Conservation (phyloP, 2,797 vertebrate species). For the Neostethus bicornis region DNA sequence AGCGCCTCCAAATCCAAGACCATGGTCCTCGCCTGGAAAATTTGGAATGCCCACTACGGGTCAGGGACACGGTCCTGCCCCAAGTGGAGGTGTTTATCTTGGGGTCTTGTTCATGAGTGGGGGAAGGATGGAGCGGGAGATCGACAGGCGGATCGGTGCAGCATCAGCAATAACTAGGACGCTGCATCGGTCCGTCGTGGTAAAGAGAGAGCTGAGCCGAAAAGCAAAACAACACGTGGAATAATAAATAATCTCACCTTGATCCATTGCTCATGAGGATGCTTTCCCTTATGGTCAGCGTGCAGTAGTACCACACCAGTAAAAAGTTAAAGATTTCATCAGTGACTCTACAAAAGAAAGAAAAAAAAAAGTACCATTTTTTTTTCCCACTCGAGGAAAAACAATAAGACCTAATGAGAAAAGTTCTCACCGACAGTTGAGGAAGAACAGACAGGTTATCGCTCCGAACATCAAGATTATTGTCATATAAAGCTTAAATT, state of each 20-base stretch:
- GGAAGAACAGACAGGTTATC: slow-evolving; percentile 90
- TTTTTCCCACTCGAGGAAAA: neutral
- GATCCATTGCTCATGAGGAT: slow-evolving; percentile 97
- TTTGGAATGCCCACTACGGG: too few relatives aligned
- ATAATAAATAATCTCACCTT: slow-evolving; percentile 78
- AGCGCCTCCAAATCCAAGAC: too few relatives aligned
- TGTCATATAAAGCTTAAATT: slow-evolving; percentile 98
- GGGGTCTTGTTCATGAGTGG: too few relatives aligned
- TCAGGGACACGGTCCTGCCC: too few relatives aligned
- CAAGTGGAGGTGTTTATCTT: too few relatives aligned
- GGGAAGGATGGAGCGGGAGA: too few relatives aligned
- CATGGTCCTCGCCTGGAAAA: too few relatives aligned
- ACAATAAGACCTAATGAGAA: neutral
- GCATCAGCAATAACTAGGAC: too few relatives aligned
- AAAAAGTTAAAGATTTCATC: slow-evolving; percentile 98
- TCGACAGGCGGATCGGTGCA: too few relatives aligned
- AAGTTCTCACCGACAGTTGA: slow-evolving; percentile 88
- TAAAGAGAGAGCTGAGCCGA: too few relatives aligned
- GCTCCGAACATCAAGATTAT: slow-evolving; percentile 96
- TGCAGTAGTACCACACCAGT: slow-evolving; percentile 98
- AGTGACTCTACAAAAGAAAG: slow-evolving; percentile 82
- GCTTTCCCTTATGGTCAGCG: slow-evolving; percentile 95
- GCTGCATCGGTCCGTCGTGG: too few relatives aligned
- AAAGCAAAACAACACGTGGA: too few relatives aligned
- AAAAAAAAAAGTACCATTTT: neutral